These are phyloP conservation scores for Oxytorus armatus DNA, from an alignment of 2,888 invertebrate species.

Conservation along the genomic window DNA sequence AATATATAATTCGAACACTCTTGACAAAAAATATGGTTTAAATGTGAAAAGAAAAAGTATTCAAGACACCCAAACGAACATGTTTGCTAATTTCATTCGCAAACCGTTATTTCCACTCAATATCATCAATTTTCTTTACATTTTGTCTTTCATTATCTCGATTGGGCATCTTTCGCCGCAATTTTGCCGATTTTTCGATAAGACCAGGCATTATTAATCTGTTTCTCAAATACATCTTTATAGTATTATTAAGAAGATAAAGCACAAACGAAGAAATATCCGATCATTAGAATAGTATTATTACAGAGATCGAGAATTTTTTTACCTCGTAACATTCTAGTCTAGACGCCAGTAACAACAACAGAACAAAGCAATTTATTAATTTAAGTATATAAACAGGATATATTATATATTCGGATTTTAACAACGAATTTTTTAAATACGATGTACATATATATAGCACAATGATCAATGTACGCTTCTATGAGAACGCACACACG, in stretches of 20 bases:
- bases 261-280: slow-evolving; percentile 38
- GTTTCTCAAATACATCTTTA: slow-evolving; percentile 21
- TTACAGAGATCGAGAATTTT: slow-evolving; percentile 42
- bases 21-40: background rate
- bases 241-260: slow-evolving; percentile 41
- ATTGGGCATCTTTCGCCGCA: background rate
- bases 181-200: background rate
- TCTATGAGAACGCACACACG: slow-evolving; percentile 42
- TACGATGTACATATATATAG: slow-evolving; percentile 53
- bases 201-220: background rate
- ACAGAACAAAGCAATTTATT: slow-evolving; percentile 59
- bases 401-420: slow-evolving; percentile 28
- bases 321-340: slow-evolving; percentile 64
- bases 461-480: slow-evolving; percentile 33
- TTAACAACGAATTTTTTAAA: slow-evolving; percentile 63
- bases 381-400: slow-evolving; percentile 48
- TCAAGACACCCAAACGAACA: too few species aligned
- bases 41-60: too few species aligned
- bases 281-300: slow-evolving; percentile 60
- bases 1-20: background rate
- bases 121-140: background rate
- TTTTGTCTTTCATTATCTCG: too few species aligned
- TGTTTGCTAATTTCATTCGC: too few species aligned
- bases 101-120: too few species aligned
- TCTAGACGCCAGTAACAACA: slow-evolving; percentile 56